Evolutionary conservation across 1,140 invertebrate genomes (phyloP).

Genomic region (Planococcus citri): DNA sequence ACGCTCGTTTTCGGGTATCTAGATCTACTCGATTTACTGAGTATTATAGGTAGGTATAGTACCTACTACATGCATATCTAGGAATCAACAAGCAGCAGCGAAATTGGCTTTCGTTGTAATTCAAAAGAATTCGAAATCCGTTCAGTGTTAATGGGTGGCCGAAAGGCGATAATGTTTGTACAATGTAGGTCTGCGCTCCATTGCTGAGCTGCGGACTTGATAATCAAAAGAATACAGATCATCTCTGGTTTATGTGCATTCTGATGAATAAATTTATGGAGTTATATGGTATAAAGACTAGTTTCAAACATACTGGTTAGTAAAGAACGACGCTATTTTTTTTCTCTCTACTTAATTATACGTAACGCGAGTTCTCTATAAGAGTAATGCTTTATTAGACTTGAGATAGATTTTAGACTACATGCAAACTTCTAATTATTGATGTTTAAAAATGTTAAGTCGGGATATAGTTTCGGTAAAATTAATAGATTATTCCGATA

Average conservation of each 20-base stretch:
- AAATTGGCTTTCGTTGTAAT: neutral
- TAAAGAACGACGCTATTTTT: neutral
- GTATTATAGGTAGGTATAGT: too few relatives aligned
- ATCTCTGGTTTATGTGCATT: slow-evolving; percentile 11
- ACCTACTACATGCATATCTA: neutral
- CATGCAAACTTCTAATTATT: slow-evolving; percentile 14
- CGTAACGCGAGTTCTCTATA: slow-evolving; percentile 5
- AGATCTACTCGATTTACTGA: too few relatives aligned
- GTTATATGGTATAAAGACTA: slow-evolving; percentile 8
- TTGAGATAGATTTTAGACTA: neutral
- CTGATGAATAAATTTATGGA: slow-evolving; percentile 20
- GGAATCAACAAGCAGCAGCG: neutral
- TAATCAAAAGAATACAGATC: slow-evolving; percentile 18
- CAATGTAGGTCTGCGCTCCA: slow-evolving; percentile 19
- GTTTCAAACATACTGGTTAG: neutral
- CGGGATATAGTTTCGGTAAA: neutral
- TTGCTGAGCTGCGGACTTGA: slow-evolving; percentile 14
- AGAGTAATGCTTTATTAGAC: slow-evolving; percentile 11
- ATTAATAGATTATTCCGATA: neutral
- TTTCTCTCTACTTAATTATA: neutral
- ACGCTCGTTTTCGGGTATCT: neutral
- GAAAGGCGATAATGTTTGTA: slow-evolving; percentile 16
- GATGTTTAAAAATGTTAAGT: neutral
- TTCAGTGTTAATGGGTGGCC: slow-evolving; percentile 16
- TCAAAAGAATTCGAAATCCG: neutral